Base-by-base conservation (phyloP, 2,797 vertebrate genomes). In the Ptychobarbus kaznakovi region DNA sequence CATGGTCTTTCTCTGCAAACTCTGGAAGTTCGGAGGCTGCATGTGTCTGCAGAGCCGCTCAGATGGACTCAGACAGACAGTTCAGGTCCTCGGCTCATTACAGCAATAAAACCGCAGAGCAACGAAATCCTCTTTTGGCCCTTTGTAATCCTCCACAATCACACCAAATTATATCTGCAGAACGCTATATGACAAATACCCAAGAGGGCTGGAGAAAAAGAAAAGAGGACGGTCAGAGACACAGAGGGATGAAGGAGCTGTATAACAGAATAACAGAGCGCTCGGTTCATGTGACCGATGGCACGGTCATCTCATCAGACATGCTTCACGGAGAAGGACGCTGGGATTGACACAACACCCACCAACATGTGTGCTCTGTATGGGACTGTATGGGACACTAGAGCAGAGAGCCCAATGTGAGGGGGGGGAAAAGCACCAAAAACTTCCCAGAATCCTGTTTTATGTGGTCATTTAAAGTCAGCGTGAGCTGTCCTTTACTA, bases 141-240 rank as follows among this genome's bases (percentile, higher is more conserved):
- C 82, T 79, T 51, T 80, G 85, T 87, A 87, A 88, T 90, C 88
- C 87, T 35, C 53, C 40, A 73, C 87, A 86, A 88, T 90, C 87
- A 84, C 65, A 73, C 81, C 53, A 86, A 88, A 87, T 86, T 75
- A 87, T 84, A 80, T 79, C 81, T 42, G 42, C 63, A 73, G 77
- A 80, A 72, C 11, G 15, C 53, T 69, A 87, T 76, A 88, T 74
- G 88, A 84, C 86, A 86, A 78, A 87, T 61, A 72, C 70, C 66
- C 81, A 49, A 61, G 81, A 89, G 86, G 40, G 83, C 74, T 73
- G 53, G 3, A 65, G 53, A 38, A 61, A 69, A 75, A 69, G 13
- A 86, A 82, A 78, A 61, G 77, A 81, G 15, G 80, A 61, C 4
- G 40, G 42, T 63, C 38, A 38, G 70, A 83, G 70, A 18, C 70